Base-by-base conservation (phyloP, 1,140 invertebrate species). In the Drosophila paulistorum region DNA sequence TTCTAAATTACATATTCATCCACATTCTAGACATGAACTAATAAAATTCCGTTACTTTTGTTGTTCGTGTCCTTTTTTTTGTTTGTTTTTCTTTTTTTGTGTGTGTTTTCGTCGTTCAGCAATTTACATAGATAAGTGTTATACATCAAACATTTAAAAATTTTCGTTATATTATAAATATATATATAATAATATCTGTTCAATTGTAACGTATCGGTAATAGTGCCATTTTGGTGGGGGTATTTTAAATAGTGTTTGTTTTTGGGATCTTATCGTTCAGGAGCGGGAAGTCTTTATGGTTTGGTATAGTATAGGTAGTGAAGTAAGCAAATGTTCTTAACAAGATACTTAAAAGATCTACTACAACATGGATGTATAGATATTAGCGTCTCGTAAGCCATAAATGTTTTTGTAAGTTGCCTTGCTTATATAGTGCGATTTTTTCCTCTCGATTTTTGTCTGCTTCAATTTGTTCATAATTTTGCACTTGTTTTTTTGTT, bases 341-440 rank as follows among this genome's bases (percentile, higher is more conserved):
- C 77, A 85, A 72, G 63, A 66, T 82, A 82, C 68, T 71, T 87
- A 87, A 87, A 73, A 57, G 57, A 70, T 86, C 63, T 85, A 84
- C 76, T 82, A 87, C 75, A 87, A 85, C 74, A 86, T 76, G 74
- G 74, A 81, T 79, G 74, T 81, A 81, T 79, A 78, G 71, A 87
- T 85, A 85, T 86, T 85, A 85, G 82, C 82, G 82, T 82, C 82
- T 85, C 68, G 57, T 87, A 87, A 85, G 82, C 82, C 83, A 63
- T 78, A 74, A 65, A 37, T 57, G 66, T 66, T 59, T 64, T 30
- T 30, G 63, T 68, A 45, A 65, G 48, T 39, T 17, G 37, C 17
- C 55, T 37, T 51, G 37, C 33, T 42, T 68, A 48, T 55, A 10
- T 59, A 33, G 55, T 76, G 65, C 37, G 51, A 61, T 62, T 54